Evolutionary conservation across 2,113 vertebrate species (phyloP), one percentile per base, ranked within the genome.

Genomic region (Lasiurus borealis): DNA sequence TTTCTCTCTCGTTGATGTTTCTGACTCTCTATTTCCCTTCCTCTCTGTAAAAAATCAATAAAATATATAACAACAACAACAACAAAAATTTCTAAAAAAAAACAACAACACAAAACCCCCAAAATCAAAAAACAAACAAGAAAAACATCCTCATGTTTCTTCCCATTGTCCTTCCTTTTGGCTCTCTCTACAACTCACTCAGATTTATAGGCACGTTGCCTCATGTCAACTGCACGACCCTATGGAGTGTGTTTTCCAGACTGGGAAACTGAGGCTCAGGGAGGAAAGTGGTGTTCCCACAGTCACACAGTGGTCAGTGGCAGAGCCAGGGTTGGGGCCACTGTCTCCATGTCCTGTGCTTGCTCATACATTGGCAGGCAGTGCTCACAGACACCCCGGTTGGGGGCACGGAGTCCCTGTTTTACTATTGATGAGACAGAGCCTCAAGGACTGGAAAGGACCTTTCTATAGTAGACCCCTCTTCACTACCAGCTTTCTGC

Each of bases 301-400:
- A 9, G 11, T 75, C 40, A 31, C 14, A 77, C 1, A 8, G 59
- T 2, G 14, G 82, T 34, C 4, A 6, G 16, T 13, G 4, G 11
- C 66, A 29, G 44, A 84, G 40, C 59, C 13, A 1, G 66, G 57
- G 8, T 66, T 36, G 66, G 36, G 59, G 46, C 21, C 8, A 7
- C 0, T 13, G 27, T 0, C 1, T 2, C 4, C 19, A 11, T 6
- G 6, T 5, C 13, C n/a, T 18, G 11, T 6, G 36, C 50, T 50
- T 8, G 7, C 52, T 93, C 31, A 19, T 2, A 0, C 25, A 13
- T 2, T 5, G 21, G 82, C 21, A 11, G 2, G 31, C 4, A 10
- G 4, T 29, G 21, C 21, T 62, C 23, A 8, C 72, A 62, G 48
- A 46, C 8, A 19, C 14, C 21, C 0, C 6, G 18, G 13, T 0